phyloP scores from a whole-genome alignment of 2,797 vertebrate species.

The Pangasius macronema region DNA sequence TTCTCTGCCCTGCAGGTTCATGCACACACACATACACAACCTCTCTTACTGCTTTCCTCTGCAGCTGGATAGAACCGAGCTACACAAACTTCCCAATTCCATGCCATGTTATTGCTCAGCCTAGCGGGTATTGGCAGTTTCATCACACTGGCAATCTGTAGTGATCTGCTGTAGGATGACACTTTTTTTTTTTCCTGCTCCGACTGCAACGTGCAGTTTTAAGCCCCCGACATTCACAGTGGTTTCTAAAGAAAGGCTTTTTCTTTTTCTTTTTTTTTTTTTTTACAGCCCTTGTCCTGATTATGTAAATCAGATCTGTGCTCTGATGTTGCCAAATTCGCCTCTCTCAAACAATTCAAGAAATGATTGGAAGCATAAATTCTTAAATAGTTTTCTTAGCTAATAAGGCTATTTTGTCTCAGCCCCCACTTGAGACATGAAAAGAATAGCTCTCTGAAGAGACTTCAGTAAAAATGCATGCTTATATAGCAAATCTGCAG shows the following conservation, averaged over 20 bases:
- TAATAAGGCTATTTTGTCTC: conserved; percentile 35
- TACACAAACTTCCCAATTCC: conserved; percentile 66
- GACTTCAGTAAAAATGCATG: conserved; percentile 19
- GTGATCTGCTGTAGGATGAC: conserved; percentile 25
- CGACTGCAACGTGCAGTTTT: background rate
- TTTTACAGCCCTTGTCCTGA: background rate
- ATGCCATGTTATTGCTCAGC: conserved; percentile 66
- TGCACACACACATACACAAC: conserved; percentile 31
- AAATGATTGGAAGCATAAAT: conserved; percentile 33
- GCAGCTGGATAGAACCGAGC: conserved; percentile 62
- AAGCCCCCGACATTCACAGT: background rate
- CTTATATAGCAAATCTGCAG: conserved; percentile 31
- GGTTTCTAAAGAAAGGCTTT: background rate
- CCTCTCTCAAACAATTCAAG: conserved; percentile 31
- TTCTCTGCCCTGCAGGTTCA: conserved; percentile 63
- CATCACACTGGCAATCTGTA: conserved; percentile 14
- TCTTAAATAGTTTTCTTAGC: conserved; percentile 17
- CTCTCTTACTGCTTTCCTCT: conserved; percentile 45
- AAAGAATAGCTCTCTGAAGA: conserved; percentile 21
- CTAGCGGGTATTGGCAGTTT: conserved; percentile 59
- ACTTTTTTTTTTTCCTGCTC: background rate
- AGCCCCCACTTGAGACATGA: conserved; percentile 25
- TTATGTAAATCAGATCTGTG: conserved; percentile 33
- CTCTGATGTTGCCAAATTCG: conserved; percentile 29
- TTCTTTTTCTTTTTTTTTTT: no score